phyloP scores from a whole-genome alignment of 2,888 invertebrate genomes.

The Chrysolina americana region DNA sequence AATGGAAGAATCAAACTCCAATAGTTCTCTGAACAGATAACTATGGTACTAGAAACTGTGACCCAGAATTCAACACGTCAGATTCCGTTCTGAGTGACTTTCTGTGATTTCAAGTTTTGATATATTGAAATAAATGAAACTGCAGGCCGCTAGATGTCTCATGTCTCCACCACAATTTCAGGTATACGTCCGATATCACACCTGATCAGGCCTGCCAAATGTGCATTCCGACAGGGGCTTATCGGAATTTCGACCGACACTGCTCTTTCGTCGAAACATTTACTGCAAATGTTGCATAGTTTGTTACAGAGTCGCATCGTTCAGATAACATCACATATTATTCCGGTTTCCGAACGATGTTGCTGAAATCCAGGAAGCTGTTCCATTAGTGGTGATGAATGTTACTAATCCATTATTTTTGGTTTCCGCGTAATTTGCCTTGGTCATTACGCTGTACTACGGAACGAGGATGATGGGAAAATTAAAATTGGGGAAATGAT shows the following conservation, averaged over 20 bases:
- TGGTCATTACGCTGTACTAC: constrained; percentile 12
- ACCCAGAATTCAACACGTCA: too few species aligned
- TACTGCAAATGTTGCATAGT: constrained; percentile 25
- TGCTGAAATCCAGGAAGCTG: constrained; percentile 44
- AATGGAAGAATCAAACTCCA: too few species aligned
- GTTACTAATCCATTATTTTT: constrained; percentile 39
- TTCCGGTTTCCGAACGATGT: constrained; percentile 39
- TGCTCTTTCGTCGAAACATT: constrained; percentile 15
- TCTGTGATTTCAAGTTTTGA: too few species aligned
- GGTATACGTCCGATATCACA: neutral
- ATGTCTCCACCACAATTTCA: neutral
- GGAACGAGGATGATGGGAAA: neutral
- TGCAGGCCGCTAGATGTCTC: too few species aligned
- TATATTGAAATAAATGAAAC: too few species aligned
- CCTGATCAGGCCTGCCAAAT: neutral
- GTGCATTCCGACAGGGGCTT: neutral
- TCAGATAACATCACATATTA: constrained; percentile 33
- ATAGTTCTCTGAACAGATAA: too few species aligned
- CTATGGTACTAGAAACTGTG: too few species aligned
- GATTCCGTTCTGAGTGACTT: too few species aligned
- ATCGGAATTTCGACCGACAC: neutral
- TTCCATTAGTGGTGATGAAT: constrained; percentile 42
- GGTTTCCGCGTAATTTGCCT: constrained; percentile 21
- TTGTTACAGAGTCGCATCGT: constrained; percentile 35
- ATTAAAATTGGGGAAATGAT: constrained; percentile 7